Base-by-base conservation (phyloP, 2,888 invertebrate species). In the Epirrhoe tristata region DNA sequence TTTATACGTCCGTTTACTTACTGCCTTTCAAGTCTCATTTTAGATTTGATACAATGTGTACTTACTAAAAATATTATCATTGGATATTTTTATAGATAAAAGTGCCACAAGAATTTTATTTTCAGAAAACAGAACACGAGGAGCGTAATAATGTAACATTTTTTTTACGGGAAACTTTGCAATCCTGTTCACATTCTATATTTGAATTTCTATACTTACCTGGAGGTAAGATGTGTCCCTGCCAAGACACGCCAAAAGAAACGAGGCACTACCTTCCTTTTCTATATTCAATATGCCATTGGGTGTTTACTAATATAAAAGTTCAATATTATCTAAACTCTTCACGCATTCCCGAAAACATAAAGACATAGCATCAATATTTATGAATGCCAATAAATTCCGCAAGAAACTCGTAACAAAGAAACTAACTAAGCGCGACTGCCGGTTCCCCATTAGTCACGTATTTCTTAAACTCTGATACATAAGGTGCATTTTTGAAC, bases 361-460 rank as follows among this genome's bases (percentile, higher is more conserved):
- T 54, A 36, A 24, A 36, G 16, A 54, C 34, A 34, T 6, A 39
- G 57, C 62, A 66, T 62, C 58, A 62, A 62, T 66, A 66, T 66
- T 66, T 66, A 66, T 66, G 61, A 62, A 62, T 10, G 51, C 14
- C 58, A 52, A 61, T 66, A 66, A 61, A 58, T 61, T 57, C 58
- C 50, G 53, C 50, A 24, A 32, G 31, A 58, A 58, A 56, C 43
- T 46, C 24, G 43, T 56, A 36, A 24, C 56, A 39, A 54, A 56
- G 61, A 57, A 66, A 61, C 66, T 57, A 61, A 66, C 39, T 43
- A 51, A 55, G 55, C 55, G 55, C 17, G 39, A 39, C 55, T 5
- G 17, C 55, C 53, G 8, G 17, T n/a, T 54, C 34, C 24, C 31
- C 5, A 10, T 16, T 46, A 46, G n/a, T 46, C 0, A 52, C 31